These are phyloP conservation scores for Centruroides vittatus DNA, from an alignment of 1,140 invertebrate species.

Conservation along the genomic window DNA sequence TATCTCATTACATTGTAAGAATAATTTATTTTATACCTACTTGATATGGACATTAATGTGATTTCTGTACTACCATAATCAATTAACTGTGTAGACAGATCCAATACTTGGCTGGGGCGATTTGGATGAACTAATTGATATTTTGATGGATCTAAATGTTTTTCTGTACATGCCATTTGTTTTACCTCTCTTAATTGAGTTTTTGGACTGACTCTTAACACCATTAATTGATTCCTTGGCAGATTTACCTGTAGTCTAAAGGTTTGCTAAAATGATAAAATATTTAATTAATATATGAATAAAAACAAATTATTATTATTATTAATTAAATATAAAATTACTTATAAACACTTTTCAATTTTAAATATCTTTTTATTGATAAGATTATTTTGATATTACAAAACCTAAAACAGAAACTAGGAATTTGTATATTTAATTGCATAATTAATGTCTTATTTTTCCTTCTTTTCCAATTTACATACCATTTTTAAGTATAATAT, in stretches of 20 bases:
- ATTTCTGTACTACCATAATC: conserved; percentile 18
- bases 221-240: conserved; percentile 65
- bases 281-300: neutral
- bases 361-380: too few species aligned
- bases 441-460: too few species aligned
- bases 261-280: conserved; percentile 35
- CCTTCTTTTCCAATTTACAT: too few species aligned
- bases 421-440: too few species aligned
- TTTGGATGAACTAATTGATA: conserved; percentile 44
- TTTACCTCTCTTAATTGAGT: conserved; percentile 48
- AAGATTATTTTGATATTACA: too few species aligned
- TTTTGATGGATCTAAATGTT: conserved; percentile 52
- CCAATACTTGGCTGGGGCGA: conserved; percentile 1
- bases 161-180: conserved; percentile 57
- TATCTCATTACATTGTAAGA: too few species aligned
- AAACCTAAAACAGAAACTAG: too few species aligned
- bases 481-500: too few species aligned
- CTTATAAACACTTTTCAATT: too few species aligned
- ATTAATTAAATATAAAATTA: too few species aligned
- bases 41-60: conserved; percentile 13
- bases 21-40: conserved; percentile 2
- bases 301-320: too few species aligned
- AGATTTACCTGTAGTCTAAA: conserved; percentile 62
- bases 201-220: conserved; percentile 51
- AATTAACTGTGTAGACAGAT: conserved; percentile 8